Percentiles rank a stretch among this genome's conserved stretches.
Conservation (phyloP, 2,888 invertebrate species). For the Apantesis nais region DNA sequence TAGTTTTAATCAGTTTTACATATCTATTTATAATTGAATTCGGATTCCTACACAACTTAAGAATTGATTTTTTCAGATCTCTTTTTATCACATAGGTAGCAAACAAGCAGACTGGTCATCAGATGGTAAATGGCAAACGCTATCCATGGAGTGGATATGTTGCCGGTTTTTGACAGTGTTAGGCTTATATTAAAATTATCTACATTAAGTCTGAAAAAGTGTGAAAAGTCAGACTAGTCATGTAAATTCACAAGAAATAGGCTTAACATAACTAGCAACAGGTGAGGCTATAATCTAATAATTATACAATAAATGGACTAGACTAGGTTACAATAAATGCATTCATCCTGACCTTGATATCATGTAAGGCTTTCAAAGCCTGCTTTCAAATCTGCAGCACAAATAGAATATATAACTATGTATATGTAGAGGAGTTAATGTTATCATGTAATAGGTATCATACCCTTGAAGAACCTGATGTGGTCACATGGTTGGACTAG, state of each 20-base stretch:
- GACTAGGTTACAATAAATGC: slow-evolving; percentile 53
- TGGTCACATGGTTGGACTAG: no score
- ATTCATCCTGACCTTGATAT: slow-evolving; percentile 51
- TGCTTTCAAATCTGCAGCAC: slow-evolving; percentile 35
- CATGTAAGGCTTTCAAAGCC: slow-evolving; percentile 61
- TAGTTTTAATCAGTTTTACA: background rate
- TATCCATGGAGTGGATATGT: background rate
- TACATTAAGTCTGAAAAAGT: background rate
- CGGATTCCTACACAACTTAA: background rate
- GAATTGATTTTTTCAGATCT: background rate
- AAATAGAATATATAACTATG: background rate
- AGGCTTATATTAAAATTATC: background rate
- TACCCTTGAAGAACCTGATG: no score
- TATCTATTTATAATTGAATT: background rate
- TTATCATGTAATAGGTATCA: no score
- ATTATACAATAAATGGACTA: slow-evolving; percentile 52
- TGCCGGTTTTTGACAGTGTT: background rate
- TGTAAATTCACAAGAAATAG: background rate
- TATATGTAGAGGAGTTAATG: no score
- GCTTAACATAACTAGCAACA: slow-evolving; percentile 4
- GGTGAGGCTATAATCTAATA: slow-evolving; percentile 31
- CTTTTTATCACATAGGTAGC: background rate
- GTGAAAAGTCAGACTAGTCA: background rate
- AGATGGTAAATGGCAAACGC: background rate
- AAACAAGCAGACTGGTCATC: background rate